Base-by-base conservation (phyloP, 1,140 invertebrate genomes). In the Subanguina moxae region DNA sequence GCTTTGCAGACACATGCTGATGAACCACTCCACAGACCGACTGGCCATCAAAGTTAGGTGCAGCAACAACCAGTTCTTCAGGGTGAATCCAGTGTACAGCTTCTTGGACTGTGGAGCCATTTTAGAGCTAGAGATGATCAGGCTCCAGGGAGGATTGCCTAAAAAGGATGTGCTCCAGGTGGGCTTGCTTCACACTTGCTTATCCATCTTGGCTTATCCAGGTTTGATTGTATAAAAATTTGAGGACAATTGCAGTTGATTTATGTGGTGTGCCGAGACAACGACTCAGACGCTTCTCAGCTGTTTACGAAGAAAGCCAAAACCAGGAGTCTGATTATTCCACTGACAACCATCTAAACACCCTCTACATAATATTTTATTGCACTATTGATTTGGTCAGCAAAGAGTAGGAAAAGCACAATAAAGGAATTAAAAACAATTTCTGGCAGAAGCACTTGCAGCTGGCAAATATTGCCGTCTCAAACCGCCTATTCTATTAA, bases 21-120 rank as follows among this genome's bases (percentile, higher is more conserved):
- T 38, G 21, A 72, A 72, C 65, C 74, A 72, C 38, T 74, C 72
- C 15, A 9, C 21, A 15, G 71, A 72, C 56, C 23, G 71, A 58
- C 30, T 72, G 19, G 71, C 71, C n/a, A 57, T 72, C 23, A 72
- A 72, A 68, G 65, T 72, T 17, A 61, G 71, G 17, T 72, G 65
- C 25, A 52, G 32, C 7, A 72, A 72, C 52, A 72, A 72, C 56
- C 28, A 57, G 7, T 46, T 59, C 27, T 75, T 75, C 43, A 72
- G 71, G 3, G 71, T 72, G 11, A 72, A 72, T 62, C 71, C 71
- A 21, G 71, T 72, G 15, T 72, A 61, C 42, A 42, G 45, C 5
- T 72, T 72, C 27, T 32, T 72, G 17, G 72, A 75, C 15, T 28
- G 45, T 25, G 62, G 73, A 13, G 19, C 21, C 11, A 28, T 57